Conservation (phyloP, 1,140 invertebrate species). For the Ectropis grisescens region DNA sequence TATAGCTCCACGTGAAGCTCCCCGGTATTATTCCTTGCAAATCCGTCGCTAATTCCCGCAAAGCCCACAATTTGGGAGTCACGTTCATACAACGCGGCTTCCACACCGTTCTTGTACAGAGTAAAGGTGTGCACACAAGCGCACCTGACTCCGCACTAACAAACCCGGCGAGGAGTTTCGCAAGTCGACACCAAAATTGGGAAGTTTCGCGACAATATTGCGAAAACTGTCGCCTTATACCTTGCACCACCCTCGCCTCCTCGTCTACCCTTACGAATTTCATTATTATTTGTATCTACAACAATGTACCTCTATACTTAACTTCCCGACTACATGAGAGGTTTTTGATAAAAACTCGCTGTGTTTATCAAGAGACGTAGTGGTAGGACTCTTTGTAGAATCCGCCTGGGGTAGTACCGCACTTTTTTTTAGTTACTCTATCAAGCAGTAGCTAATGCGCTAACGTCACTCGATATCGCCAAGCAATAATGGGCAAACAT, state of each 20-base stretch:
- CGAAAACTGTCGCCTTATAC: constrained; percentile 26
- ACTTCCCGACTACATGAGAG: too few species aligned
- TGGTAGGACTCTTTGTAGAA: too few species aligned
- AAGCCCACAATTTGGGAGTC: constrained; percentile 34
- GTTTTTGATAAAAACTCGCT: too few species aligned
- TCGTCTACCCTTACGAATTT: constrained; percentile 4
- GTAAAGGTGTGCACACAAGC: constrained; percentile 1
- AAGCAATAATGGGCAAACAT: too few species aligned
- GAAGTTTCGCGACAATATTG: constrained; percentile 54
- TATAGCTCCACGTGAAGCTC: neutral
- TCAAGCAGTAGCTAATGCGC: too few species aligned
- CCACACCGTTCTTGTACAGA: constrained; percentile 7
- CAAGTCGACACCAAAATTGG: constrained; percentile 59
- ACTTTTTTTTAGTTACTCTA: too few species aligned
- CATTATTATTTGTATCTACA: constrained; percentile 3
- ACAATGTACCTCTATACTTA: too few species aligned
- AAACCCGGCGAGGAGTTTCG: constrained; percentile 38
- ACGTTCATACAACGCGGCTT: constrained; percentile 21
- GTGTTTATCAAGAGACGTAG: too few species aligned
- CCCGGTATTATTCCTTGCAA: constrained; percentile 24
- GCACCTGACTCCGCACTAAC: constrained; percentile 30
- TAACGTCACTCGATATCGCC: too few species aligned
- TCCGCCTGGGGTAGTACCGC: too few species aligned
- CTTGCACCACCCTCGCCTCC: constrained; percentile 7
- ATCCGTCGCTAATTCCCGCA: constrained; percentile 34